These are phyloP conservation scores for Diaperis boleti DNA, from an alignment of 2,888 invertebrate genomes.

Conservation along the genomic window DNA sequence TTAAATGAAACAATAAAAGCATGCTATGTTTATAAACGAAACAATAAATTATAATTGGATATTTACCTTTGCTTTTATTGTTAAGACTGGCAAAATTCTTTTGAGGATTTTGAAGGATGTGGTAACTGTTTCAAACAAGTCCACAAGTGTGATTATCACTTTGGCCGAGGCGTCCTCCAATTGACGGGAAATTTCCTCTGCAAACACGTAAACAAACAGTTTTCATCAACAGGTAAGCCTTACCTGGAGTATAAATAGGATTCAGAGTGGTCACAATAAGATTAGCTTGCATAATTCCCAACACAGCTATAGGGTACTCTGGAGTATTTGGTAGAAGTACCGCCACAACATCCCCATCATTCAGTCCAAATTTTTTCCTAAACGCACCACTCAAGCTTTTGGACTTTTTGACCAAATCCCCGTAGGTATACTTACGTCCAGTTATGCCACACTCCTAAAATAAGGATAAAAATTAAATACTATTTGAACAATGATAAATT, in stretches of 20 bases:
- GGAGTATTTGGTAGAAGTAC: slow-evolving; percentile 82
- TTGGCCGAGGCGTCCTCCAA: slow-evolving; percentile 19
- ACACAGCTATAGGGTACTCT: slow-evolving; percentile 75
- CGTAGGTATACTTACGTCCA: slow-evolving; percentile 79
- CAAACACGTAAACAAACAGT: no score
- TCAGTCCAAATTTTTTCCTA: slow-evolving; percentile 74
- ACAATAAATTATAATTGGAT: not conserved
- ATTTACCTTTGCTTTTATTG: slow-evolving; percentile 66
- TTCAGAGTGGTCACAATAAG: slow-evolving; percentile 79
- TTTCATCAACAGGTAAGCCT: no score
- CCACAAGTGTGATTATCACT: slow-evolving; percentile 3
- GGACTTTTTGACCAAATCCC: slow-evolving; percentile 74
- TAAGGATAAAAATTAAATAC: no score
- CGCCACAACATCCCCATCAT: slow-evolving; percentile 76
- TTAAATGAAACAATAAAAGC: no score
- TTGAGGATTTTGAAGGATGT: slow-evolving; percentile 56
- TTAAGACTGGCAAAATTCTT: slow-evolving; percentile 69
- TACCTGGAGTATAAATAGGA: slow-evolving; percentile 76
- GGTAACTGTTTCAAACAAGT: not conserved
- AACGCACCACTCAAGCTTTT: slow-evolving; percentile 70
- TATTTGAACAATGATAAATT: no score
- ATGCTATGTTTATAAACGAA: no score
- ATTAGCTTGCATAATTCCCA: slow-evolving; percentile 79
- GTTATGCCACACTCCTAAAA: slow-evolving; percentile 79
- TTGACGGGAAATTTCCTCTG: slow-evolving; percentile 32